Evolutionary conservation across 2,797 vertebrate species (phyloP), one percentile per base, ranked within the genome.

Genomic region (Myiotriccus ornatus): DNA sequence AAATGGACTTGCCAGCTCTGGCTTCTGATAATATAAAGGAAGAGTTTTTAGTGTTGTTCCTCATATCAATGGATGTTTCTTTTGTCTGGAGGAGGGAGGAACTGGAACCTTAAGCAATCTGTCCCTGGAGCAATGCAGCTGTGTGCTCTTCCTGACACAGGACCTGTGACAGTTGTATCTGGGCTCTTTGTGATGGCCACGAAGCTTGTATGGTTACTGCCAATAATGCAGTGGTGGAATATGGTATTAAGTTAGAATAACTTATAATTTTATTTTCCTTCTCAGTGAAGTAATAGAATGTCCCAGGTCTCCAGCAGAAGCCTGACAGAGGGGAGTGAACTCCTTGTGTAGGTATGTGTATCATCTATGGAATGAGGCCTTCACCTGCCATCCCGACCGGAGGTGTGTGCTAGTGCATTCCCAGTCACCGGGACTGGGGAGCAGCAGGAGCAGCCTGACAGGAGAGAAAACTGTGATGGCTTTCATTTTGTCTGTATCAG

Each of bases 341-440:
- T 89, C 27, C 47, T 77, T 59, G 22, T 2, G 3, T 41, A 35
- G 18, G 24, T 44, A 1, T 9, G 21, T 14, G 6, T 60, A 4
- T 1, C 7, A 11, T 56, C 19, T 69, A 17, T 77, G 56, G 44
- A 69, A 50, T 12, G 5, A 35, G 47, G 56, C 39, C 30, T 57
- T 37, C 0, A 1, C 30, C 44, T 84, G 44, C 52, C 13, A 6
- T 30, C 34, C n/a, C 19, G 23, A 14, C 30, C 19, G 20, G 37
- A 56, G 39, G 60, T 74, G 39, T 0, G 0, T 21, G 22, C 37
- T 12, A 22, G 14, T 62, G 50, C 11, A 6, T 43, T 57, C 47
- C 10, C 52, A 35, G 65, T 18, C 34, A 3, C 11, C 24, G 59
- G 47, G 49, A 21, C 14, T 46, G 67, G 43, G n/a, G 10, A 77